A percentile compares a stretch with the other conserved stretches of the same genome.
These are phyloP conservation scores for Lepidochrysops patricia DNA, from an alignment of 2,888 invertebrate species.

Conservation along the genomic window DNA sequence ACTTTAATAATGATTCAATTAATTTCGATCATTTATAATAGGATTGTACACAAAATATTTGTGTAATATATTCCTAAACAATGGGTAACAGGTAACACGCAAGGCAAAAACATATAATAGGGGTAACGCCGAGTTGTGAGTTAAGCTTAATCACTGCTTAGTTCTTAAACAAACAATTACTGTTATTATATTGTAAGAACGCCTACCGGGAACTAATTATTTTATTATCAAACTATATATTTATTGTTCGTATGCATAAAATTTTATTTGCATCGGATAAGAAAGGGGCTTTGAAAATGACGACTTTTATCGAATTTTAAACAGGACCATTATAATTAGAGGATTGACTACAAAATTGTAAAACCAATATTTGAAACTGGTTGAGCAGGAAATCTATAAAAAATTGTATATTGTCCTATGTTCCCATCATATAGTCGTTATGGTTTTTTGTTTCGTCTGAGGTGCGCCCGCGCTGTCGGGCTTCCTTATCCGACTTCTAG, in stretches of 20 bases:
- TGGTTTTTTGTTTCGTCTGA: neutral
- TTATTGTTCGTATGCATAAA: too few relatives aligned
- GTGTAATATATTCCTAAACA: slow-evolving; percentile 8
- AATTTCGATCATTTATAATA: neutral
- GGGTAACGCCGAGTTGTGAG: neutral
- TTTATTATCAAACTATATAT: neutral
- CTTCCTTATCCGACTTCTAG: slow-evolving; percentile 6
- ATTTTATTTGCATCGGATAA: too few relatives aligned
- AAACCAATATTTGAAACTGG: too few relatives aligned
- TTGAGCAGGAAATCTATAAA: too few relatives aligned
- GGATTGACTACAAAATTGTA: too few relatives aligned
- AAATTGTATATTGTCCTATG: too few relatives aligned
- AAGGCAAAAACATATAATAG: neutral
- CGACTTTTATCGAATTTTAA: too few relatives aligned
- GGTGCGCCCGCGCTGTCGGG: neutral
- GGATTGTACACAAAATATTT: slow-evolving; percentile 4
- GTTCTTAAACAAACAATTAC: slow-evolving; percentile 7
- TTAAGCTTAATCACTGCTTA: slow-evolving; percentile 6
- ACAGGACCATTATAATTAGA: too few relatives aligned
- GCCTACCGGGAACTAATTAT: neutral
- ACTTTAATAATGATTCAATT: neutral
- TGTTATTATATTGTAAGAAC: neutral
- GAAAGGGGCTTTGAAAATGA: too few relatives aligned
- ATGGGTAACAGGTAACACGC: slow-evolving; percentile 1
- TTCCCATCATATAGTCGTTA: neutral